Evolutionary conservation across 2,888 invertebrate species (phyloP).

Genomic region (Athetis lepigone): DNA sequence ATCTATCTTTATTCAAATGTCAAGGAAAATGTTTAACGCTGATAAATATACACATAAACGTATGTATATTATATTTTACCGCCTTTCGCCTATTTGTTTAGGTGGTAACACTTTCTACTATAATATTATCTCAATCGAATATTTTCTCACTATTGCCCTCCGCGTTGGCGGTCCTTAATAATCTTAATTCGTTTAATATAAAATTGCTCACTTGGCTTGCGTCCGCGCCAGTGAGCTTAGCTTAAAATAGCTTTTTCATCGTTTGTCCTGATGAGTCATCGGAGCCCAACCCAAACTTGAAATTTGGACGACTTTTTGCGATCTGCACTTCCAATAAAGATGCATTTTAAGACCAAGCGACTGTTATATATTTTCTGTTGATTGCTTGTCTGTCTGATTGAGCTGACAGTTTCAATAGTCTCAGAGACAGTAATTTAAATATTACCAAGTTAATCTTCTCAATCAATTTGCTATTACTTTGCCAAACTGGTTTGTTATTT

Average conservation of each 20-base stretch:
- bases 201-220: conserved; percentile 36
- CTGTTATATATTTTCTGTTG: conserved; percentile 16
- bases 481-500: conserved; percentile 35
- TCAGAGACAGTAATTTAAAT: conserved; percentile 13
- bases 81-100: not conserved
- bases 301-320: conserved; percentile 48
- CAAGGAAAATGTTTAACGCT: conserved; percentile 64
- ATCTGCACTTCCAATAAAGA: conserved; percentile 16
- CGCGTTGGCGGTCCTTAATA: conserved; percentile 8
- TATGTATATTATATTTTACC: too few species aligned
- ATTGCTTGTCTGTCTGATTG: not conserved
- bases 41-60: too few species aligned
- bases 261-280: conserved; percentile 59
- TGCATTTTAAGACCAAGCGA: conserved; percentile 15
- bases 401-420: conserved; percentile 8
- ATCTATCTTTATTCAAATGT: conserved; percentile 61
- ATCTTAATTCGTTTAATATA: conserved; percentile 1
- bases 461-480: conserved; percentile 33
- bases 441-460: conserved; percentile 12
- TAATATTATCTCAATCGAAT: too few species aligned
- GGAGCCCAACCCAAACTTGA: conserved; percentile 44
- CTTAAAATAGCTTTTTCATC: conserved; percentile 51
- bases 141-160: conserved; percentile 23
- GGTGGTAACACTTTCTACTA: conserved; percentile 5
- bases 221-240: conserved; percentile 56